These are phyloP conservation scores for Poecilus cupreus DNA, from an alignment of 2,888 invertebrate species.

Conservation along the genomic window DNA sequence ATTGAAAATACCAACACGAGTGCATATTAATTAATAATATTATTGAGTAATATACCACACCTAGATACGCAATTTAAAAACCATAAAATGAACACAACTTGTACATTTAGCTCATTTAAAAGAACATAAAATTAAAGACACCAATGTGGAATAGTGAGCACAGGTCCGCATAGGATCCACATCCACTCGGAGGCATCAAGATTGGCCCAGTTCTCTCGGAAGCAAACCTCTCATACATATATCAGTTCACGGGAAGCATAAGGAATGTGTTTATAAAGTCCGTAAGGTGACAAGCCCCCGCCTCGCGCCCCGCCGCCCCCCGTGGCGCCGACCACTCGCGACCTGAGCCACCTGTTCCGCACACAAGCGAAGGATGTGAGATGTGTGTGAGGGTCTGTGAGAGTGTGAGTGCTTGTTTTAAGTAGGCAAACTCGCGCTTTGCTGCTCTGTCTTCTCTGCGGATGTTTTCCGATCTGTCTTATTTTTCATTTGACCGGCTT, in stretches of 20 bases:
- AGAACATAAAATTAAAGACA: neutral
- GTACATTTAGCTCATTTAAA: no score
- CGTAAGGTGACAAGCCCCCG: slow-evolving; percentile 28
- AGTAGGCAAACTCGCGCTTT: slow-evolving; percentile 23
- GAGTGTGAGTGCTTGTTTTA: neutral
- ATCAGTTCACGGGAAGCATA: slow-evolving; percentile 30
- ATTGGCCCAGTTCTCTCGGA: slow-evolving; percentile 31
- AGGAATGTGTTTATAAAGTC: slow-evolving; percentile 32
- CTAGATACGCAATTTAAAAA: no score
- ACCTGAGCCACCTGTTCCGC: slow-evolving; percentile 12
- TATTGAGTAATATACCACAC: no score
- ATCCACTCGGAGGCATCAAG: neutral
- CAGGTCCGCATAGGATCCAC: neutral
- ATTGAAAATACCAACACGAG: neutral
- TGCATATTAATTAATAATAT: no score
- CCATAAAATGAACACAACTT: no score
- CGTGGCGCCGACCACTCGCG: neutral
- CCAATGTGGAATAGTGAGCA: neutral
- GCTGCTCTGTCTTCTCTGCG: slow-evolving; percentile 11
- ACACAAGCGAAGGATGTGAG: neutral
- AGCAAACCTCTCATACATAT: slow-evolving; percentile 19
- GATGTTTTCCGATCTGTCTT: slow-evolving; percentile 36
- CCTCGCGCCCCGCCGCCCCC: neutral
- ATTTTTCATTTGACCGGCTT: slow-evolving; percentile 24
- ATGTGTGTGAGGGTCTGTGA: neutral